Percentiles rank a stretch among this genome's conserved stretches.
These are phyloP conservation scores for Macaca nemestrina DNA, from an alignment of 2,113 vertebrate genomes.

Conservation along the genomic window DNA sequence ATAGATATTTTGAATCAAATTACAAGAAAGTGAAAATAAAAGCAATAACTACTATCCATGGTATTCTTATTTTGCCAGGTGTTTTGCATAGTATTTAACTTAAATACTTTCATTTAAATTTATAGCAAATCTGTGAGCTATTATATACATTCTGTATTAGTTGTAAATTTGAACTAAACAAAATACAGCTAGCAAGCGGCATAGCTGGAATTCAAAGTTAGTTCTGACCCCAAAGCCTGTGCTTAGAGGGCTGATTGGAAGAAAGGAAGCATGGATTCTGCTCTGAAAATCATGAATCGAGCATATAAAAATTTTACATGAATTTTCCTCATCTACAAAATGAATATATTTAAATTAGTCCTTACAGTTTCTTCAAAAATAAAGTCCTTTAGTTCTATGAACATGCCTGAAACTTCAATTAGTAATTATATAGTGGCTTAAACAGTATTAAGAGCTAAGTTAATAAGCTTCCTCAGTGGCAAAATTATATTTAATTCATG, in stretches of 20 bases:
- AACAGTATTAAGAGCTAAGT: not conserved
- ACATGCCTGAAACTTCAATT: constrained; percentile 14
- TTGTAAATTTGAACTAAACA: not conserved
- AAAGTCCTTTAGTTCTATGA: constrained; percentile 3
- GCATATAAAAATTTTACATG: not conserved
- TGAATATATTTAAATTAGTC: not conserved
- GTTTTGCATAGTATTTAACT: not conserved
- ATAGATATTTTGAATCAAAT: not conserved
- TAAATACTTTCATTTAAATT: not conserved
- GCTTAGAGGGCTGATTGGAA: not conserved
- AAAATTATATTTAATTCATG: constrained; percentile 46
- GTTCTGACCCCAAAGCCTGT: not conserved
- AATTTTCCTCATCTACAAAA: not conserved
- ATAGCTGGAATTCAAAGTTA: not conserved
- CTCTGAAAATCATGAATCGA: not conserved
- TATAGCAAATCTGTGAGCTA: not conserved
- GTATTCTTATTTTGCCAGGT: not conserved
- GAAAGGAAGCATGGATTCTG: not conserved
- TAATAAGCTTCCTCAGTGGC: constrained; percentile 24
- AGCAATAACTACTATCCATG: not conserved
- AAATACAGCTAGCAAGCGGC: not conserved
- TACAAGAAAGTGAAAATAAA: not conserved
- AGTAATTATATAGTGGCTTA: constrained; percentile 16
- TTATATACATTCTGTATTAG: not conserved
- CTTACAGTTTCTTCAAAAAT: constrained; percentile 37